phyloP scores from a whole-genome alignment of 2,888 invertebrate genomes.

The Apoda limacodes region DNA sequence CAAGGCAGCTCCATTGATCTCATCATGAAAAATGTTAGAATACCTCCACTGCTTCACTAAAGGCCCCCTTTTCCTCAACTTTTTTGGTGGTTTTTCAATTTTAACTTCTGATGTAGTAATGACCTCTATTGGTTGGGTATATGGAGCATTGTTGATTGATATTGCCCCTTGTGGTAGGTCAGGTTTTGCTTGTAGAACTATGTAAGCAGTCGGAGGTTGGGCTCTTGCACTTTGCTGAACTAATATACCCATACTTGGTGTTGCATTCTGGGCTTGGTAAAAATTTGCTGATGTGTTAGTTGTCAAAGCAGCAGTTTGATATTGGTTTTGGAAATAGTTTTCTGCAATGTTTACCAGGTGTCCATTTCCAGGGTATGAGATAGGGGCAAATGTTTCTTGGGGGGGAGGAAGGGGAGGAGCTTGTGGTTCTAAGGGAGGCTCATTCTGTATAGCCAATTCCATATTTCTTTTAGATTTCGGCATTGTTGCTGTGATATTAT shows the following conservation, averaged over 20 bases:
- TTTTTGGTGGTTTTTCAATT: slow-evolving; percentile 43
- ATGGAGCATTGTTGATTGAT: slow-evolving; percentile 34
- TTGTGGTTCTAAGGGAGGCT: slow-evolving; percentile 26
- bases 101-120: slow-evolving; percentile 29
- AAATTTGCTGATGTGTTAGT: slow-evolving; percentile 47
- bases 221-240: slow-evolving; percentile 49
- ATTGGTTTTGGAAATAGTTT: slow-evolving; percentile 63
- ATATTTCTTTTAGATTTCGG: slow-evolving; percentile 55
- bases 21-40: slow-evolving; percentile 68
- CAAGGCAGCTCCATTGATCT: slow-evolving; percentile 62
- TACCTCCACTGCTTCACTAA: slow-evolving; percentile 69
- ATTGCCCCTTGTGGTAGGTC: slow-evolving; percentile 44
- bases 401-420: slow-evolving; percentile 26
- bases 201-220: slow-evolving; percentile 52
- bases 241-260: slow-evolving; percentile 55
- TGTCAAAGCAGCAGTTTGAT: slow-evolving; percentile 44
- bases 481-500: slow-evolving; percentile 59
- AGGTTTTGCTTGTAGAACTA: slow-evolving; percentile 53
- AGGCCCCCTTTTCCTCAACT: slow-evolving; percentile 54
- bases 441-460: slow-evolving; percentile 34
- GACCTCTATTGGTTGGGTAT: slow-evolving; percentile 30
- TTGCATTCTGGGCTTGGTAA: slow-evolving; percentile 53
- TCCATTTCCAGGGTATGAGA: slow-evolving; percentile 57
- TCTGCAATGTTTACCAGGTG: slow-evolving; percentile 62
- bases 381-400: slow-evolving; percentile 43